Base-by-base conservation (phyloP, 2,113 vertebrate genomes). In the Cyprinodon tularosa region DNA sequence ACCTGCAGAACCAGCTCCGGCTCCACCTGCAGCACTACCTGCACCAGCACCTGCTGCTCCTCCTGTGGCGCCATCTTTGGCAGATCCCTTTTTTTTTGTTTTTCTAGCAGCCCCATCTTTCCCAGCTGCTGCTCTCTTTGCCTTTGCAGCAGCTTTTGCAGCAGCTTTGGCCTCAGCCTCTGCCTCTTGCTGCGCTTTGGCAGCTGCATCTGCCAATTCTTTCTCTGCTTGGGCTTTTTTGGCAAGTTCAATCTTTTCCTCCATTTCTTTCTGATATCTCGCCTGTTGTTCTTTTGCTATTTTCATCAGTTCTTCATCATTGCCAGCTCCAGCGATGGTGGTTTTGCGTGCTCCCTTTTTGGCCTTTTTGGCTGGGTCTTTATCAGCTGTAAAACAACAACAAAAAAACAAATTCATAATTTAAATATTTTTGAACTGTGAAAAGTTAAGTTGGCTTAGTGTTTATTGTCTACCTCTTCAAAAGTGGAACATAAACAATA, bases 231-330 rank as follows among this genome's bases (percentile, higher is more conserved):
- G 87, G 42, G 79, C 74, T 81, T 90, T 92, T 50, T 91, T 90
- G 17, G 91, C 90, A 0, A 29, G 45, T 66, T 88, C 85, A 47
- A 90, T 0, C 64, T 84, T 86, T 60, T 86, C 91, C 40, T 77
- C 81, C 88, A 93, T 86, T 69, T 94, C 90, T 78, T 91, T 93
- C 20, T 88, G 69, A 53, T 90, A 81, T 76, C 3, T 90, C 67
- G 92, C 93, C 37, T 92, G 89, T 71, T 94, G 93, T 22, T 94
- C 93, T 42, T 89, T 88, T 1, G 93, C 93, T 42, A 93, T 89
- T 86, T 40, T 93, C 4, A 78, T 6, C 57, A 95, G 71, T 0
- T 93, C 93, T 4, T 62, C 89, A 0, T 88, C 85, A n/a, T 80
- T 64, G 12, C 60, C 37, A 0, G 59, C 90, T 40, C 91, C 92